Conservation (phyloP, 2,113 vertebrate genomes). For the Elephas maximus region DNA sequence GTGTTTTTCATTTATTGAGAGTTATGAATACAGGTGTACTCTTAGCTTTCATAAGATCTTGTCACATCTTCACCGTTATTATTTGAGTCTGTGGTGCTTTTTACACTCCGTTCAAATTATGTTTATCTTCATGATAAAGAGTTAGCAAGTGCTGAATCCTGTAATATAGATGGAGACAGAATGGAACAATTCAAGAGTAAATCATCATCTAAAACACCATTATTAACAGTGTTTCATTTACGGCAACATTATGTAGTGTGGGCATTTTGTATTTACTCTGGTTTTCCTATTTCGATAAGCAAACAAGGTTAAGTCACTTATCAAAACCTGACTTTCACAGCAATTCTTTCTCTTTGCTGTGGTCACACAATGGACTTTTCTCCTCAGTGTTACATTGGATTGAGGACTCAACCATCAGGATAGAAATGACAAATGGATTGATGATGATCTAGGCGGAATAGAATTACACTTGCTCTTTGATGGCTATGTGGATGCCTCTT, state of each 20-base stretch:
- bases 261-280: neutral
- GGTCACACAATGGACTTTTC: neutral
- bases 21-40: neutral
- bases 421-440: constrained; percentile 16
- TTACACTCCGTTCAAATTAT: neutral
- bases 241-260: neutral
- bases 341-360: neutral
- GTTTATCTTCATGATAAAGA: neutral
- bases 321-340: neutral
- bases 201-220: neutral
- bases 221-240: neutral
- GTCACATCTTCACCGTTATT: neutral
- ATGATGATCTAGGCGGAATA: neutral
- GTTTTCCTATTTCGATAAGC: neutral
- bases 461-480: neutral
- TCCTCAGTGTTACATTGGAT: neutral
- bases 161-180: neutral
- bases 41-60: neutral
- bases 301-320: neutral
- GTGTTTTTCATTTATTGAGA: neutral
- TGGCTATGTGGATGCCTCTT: neutral
- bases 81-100: neutral
- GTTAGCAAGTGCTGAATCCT: neutral
- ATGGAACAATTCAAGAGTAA: neutral
- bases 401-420: neutral